Percentiles rank a stretch among this genome's conserved stretches.
These are phyloP conservation scores for Formica selysi DNA, from an alignment of 1,140 invertebrate genomes.

Conservation along the genomic window DNA sequence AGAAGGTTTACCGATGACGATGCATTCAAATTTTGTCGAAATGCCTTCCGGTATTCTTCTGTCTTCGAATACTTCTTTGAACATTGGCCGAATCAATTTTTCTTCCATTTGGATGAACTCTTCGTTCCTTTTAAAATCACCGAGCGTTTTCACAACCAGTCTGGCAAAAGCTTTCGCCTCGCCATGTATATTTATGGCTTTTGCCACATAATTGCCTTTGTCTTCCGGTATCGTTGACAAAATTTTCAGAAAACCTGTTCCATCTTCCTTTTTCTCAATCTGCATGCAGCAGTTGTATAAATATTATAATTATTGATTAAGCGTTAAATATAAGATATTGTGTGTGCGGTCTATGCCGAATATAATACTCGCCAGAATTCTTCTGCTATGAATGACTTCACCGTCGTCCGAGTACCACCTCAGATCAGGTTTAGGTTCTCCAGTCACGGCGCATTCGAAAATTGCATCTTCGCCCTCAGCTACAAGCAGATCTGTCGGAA, in stretches of 20 bases:
- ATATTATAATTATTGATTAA: background rate
- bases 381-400: constrained; percentile 87
- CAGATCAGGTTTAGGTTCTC: constrained; percentile 90
- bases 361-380: constrained; percentile 84
- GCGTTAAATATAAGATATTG: background rate
- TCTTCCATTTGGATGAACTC: constrained; percentile 87
- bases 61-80: constrained; percentile 89
- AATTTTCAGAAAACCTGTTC: constrained; percentile 88
- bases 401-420: constrained; percentile 92
- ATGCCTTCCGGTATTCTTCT: constrained; percentile 86
- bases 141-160: constrained; percentile 90
- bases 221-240: constrained; percentile 88
- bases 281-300: constrained; percentile 64
- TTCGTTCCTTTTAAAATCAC: constrained; percentile 81
- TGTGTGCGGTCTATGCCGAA: background rate
- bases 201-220: constrained; percentile 92
- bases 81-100: constrained; percentile 88
- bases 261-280: constrained; percentile 86
- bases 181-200: constrained; percentile 91
- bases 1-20: constrained; percentile 90
- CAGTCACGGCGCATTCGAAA: constrained; percentile 91
- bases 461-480: constrained; percentile 90
- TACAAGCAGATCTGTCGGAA: constrained; percentile 90
- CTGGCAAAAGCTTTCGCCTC: constrained; percentile 94
- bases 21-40: constrained; percentile 90